Percentiles rank a stretch among this genome's conserved stretches.
Evolutionary conservation across 2,797 vertebrate species (phyloP).

Genomic region (Parambassis ranga): DNA sequence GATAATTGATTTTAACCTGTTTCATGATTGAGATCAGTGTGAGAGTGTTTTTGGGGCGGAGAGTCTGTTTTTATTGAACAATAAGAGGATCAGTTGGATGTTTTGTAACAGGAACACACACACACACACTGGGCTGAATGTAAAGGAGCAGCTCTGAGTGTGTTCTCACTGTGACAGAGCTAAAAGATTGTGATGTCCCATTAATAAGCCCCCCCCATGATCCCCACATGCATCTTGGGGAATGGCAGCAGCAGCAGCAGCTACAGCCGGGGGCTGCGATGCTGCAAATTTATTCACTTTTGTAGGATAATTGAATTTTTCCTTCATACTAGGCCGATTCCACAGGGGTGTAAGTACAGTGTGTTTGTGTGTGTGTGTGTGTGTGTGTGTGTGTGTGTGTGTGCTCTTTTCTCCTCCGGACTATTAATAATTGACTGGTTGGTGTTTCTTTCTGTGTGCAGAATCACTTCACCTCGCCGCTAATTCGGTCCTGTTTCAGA

Average conservation of each 20-base stretch:
- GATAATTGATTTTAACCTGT: too few relatives aligned
- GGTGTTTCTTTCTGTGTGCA: constrained; percentile 30
- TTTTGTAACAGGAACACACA: constrained; percentile 1
- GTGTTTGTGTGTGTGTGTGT: not conserved
- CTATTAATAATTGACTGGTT: constrained; percentile 69
- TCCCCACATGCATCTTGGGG: constrained; percentile 68
- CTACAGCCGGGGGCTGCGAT: constrained; percentile 59
- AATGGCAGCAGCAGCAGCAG: constrained; percentile 48
- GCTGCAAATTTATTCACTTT: constrained; percentile 81
- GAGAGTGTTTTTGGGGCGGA: too few relatives aligned
- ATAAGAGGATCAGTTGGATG: too few relatives aligned
- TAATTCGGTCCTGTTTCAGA: constrained; percentile 59
- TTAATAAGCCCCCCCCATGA: constrained; percentile 54
- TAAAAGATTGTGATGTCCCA: constrained; percentile 47
- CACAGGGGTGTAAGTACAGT: constrained; percentile 35
- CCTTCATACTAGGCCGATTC: constrained; percentile 72
- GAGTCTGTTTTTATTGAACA: too few relatives aligned
- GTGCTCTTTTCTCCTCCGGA: constrained; percentile 19
- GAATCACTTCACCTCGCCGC: constrained; percentile 51
- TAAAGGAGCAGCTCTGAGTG: not conserved
- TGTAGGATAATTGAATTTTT: constrained; percentile 81
- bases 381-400: not conserved
- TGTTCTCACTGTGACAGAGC: constrained; percentile 36
- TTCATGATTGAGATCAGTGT: too few relatives aligned
- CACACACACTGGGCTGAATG: not conserved